Evolutionary conservation across 2,797 vertebrate genomes (phyloP), one percentile per base, ranked within the genome.

Genomic region (Poeciliopsis paucimaculata): DNA sequence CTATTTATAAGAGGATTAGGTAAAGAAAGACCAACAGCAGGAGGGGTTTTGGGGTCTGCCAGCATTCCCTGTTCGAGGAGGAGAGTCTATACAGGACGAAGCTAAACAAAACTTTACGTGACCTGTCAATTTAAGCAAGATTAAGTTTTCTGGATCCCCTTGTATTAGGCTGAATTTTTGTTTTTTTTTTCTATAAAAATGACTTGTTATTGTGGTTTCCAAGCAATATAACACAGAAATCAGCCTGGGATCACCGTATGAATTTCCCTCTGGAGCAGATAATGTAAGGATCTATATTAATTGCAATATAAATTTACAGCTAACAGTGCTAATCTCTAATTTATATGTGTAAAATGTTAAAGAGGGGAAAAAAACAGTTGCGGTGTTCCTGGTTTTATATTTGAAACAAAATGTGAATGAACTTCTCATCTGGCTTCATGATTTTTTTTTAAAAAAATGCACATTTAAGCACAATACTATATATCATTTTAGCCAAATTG

Each of bases 1-100:
- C 94, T 92, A 92, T 94, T 95, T 95, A 91, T 92, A 91, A 94
- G 92, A 92, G 92, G 95, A 95, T 94, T 94, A 94, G 77, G 87
- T 83, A 81, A 89, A 94, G 86, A 94, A 91, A 92, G 89, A 83
- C 57, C 87, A 90, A 83, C 87, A 89, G 89, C 89, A 81, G 89
- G 94, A 85, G 87, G 84, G 80, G 83, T 76, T 83, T 88, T 76
- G 66, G 70, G 90, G 87, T 86, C 77, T 90, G 87, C 88, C 91
- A 90, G 87, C 49, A 72, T 87, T 80, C 73, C 72, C 87, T 78
- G 90, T 88, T 91, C 43, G 20, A 85, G 80, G 86, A 85, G 79
- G 77, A 81, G 82, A 76, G 78, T 75, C 77, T 82, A 82, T 88
- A 84, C 84, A 81, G 68, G 57, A 82, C 39, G 89, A 89, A 91